Base-by-base conservation (phyloP, 2,797 vertebrate genomes). In the Myripristis murdjan region DNA sequence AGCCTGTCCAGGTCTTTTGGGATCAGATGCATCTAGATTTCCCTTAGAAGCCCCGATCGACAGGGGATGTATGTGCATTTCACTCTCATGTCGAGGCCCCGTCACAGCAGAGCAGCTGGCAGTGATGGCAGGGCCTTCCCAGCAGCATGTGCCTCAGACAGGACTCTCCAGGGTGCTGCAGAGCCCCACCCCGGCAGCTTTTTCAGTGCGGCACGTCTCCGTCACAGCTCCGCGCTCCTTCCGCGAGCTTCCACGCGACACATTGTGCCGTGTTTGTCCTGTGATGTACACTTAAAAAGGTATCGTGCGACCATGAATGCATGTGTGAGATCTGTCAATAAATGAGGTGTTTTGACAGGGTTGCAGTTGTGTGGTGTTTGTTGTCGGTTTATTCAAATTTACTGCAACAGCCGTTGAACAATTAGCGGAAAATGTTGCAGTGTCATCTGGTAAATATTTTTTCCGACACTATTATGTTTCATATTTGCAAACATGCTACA, bases 141-240 rank as follows among this genome's bases (percentile, higher is more conserved):
- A 53, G 71, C 77, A 88, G 64, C 92, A 94, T 91, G 87, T 93
- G 92, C 70, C 81, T 58, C 70, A 59, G 92, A 92, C 91, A 91
- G 85, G 73, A 77, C 69, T 60, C 82, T 57, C 70, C 66, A 68
- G 48, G 77, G 48, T 68, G 71, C 70, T 24, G 70, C 60, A 46
- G 37, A 69, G 46, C 62, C 26, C 33, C 57, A 22, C 57, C 53
- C 23, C 7, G 8, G 16, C 47, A 58, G 41, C 55, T 58, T 39
- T 7, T 68, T 53, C 7, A 75, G 47, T 64, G 20, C 22, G 16
- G n/a, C n/a, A n/a, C n/a, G n/a, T n/a, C n/a, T 56, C 37, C 55
- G 15, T 46, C 59, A 44, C 15, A 15, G 28, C 39, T 61, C n/a
- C 26, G 26, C 11, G 10, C 37, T 26, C 37, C 3, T 37, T 48